Base-by-base conservation (phyloP, 2,113 vertebrate genomes). In the Eurypyga helias region DNA sequence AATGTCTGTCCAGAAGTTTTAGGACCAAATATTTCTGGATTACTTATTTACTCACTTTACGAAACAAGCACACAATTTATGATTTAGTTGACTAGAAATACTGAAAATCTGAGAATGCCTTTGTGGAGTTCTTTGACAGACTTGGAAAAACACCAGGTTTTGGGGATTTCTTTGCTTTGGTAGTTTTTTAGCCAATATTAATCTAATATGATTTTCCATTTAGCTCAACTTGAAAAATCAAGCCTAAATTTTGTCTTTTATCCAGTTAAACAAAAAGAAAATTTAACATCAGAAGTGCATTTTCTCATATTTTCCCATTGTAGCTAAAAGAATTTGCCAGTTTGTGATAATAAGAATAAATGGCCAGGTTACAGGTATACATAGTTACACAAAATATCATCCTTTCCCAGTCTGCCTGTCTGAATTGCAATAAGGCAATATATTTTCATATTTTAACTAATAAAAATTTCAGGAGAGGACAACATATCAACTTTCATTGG, bases 311-410 rank as follows among this genome's bases (percentile, higher is more conserved):
- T 78, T 73, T 0, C 0, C 16, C 3, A 9, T 16, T n/a, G 13
- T 10, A 48, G 3, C 11, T 18, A 28, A 12, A 71, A 82, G 19
- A 33, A 24, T 80, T 83, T 75, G 0, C 2, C 7, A 29, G 5
- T 54, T 80, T 71, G 4, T 65, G 11, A 55, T 46, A 77, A 64
- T 6, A 73, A 67, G 1, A 3, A 55, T 41, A 69, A 62, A 55
- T 55, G 1, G 3, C 1, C 11, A 43, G 2, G 2, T 46, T 69
- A 13, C 21, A 62, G 51, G 2, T 23, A 13, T 6, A 33, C 23
- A 13, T 11, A 36, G 49, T 83, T 69, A 18, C 4, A 73, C 2
- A 46, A 4, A 78, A 48, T 24, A 52, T 51, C 0, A 2, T 55
- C 2, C 12, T 81, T 85, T 85, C 55, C 54, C 13, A 41, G 28